Percentiles rank a stretch among this genome's conserved stretches.
These are phyloP conservation scores for Trichogramma dendrolimi DNA, from an alignment of 2,888 invertebrate genomes.

Conservation along the genomic window DNA sequence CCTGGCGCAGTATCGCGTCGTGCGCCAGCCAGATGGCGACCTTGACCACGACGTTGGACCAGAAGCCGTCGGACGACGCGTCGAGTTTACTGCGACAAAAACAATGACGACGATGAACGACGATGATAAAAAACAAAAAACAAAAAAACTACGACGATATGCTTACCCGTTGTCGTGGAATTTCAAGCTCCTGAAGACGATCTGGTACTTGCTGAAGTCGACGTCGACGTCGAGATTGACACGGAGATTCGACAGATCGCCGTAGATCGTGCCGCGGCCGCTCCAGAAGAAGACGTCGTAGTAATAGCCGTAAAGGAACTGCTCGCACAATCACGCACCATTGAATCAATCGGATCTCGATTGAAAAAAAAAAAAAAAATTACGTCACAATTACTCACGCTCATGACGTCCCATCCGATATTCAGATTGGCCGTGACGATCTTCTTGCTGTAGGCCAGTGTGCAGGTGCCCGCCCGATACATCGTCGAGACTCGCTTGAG, in stretches of 20 bases:
- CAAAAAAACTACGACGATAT: too few species aligned
- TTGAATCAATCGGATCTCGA: not conserved
- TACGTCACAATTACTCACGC: slow-evolving; percentile 32
- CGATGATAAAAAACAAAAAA: too few species aligned
- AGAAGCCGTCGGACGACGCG: too few species aligned
- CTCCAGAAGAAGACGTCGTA: slow-evolving; percentile 29
- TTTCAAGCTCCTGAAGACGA: slow-evolving; percentile 29
- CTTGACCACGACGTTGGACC: slow-evolving; percentile 12
- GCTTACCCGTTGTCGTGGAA: slow-evolving; percentile 34
- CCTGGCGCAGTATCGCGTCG: not conserved
- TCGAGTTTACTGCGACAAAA: too few species aligned
- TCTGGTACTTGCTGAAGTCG: slow-evolving; percentile 26
- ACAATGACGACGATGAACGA: too few species aligned
- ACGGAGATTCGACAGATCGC: slow-evolving; percentile 26
- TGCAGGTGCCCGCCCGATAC: slow-evolving; percentile 32
- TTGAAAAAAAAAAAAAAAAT: not conserved
- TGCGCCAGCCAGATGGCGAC: not conserved
- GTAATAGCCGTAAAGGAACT: slow-evolving; percentile 36
- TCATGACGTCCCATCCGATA: slow-evolving; percentile 34
- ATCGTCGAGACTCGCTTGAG: slow-evolving; percentile 37
- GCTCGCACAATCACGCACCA: slow-evolving; percentile 7
- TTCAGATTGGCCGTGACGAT: slow-evolving; percentile 28
- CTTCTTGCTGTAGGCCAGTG: slow-evolving; percentile 28
- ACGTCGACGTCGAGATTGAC: slow-evolving; percentile 23
- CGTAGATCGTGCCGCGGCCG: slow-evolving; percentile 33